A percentile compares a stretch with the other conserved stretches of the same genome.
These are phyloP conservation scores for Acronicta alni DNA, from an alignment of 2,888 invertebrate genomes.

Conservation along the genomic window DNA sequence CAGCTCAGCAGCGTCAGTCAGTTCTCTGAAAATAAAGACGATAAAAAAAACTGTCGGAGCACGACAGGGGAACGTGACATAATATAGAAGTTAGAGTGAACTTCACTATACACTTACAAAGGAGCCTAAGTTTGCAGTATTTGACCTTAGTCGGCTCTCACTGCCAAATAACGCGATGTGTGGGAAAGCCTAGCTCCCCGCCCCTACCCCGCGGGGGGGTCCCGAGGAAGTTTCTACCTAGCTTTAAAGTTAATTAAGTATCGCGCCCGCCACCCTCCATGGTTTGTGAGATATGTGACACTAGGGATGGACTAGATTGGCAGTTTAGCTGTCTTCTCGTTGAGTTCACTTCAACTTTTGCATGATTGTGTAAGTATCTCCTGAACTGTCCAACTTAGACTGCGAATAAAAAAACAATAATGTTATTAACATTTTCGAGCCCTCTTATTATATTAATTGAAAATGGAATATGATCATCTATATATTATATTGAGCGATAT, in stretches of 20 bases:
- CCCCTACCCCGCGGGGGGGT: slow-evolving; percentile 38
- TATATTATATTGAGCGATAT: too few species aligned
- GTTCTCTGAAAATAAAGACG: too few species aligned
- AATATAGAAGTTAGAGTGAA: slow-evolving; percentile 67
- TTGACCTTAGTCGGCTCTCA: slow-evolving; percentile 71
- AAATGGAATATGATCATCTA: slow-evolving; percentile 25
- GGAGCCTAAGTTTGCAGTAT: slow-evolving; percentile 68
- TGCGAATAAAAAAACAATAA: slow-evolving; percentile 11
- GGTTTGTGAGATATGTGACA: slow-evolving; percentile 72
- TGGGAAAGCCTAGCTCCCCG: slow-evolving; percentile 60
- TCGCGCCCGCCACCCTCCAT: slow-evolving; percentile 63
- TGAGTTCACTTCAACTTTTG: slow-evolving; percentile 58
- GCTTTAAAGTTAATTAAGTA: slow-evolving; percentile 83
- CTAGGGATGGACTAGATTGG: slow-evolving; percentile 67
- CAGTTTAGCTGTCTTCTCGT: slow-evolving; percentile 61
- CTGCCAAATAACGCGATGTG: slow-evolving; percentile 72
- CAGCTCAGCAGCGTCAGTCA: too few species aligned
- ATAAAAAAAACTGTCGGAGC: slow-evolving; percentile 51
- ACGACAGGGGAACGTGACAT: slow-evolving; percentile 58
- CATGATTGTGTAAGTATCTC: slow-evolving; percentile 51
- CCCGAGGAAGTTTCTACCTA: slow-evolving; percentile 73
- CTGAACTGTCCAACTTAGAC: slow-evolving; percentile 42
- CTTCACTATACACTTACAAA: slow-evolving; percentile 75
- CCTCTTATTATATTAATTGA: too few species aligned
- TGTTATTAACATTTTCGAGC: too few species aligned